Base-by-base conservation (phyloP, 2,113 vertebrate genomes). In the Eptatretus burgeri region DNA sequence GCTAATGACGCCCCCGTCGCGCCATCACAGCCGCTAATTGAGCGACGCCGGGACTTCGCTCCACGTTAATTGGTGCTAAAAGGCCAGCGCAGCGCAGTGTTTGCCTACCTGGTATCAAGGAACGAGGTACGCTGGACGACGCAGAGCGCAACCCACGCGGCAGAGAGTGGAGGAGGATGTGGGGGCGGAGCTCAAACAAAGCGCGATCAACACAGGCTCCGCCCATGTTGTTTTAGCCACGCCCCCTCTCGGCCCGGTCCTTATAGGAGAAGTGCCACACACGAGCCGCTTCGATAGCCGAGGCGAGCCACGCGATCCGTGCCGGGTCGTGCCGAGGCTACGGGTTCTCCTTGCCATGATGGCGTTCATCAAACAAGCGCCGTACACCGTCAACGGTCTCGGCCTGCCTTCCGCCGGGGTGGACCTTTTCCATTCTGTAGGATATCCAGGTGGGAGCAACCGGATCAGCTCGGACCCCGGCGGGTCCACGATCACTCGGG, bases 291-390 rank as follows among this genome's bases (percentile, higher is more conserved):
- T 12, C 56, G 10, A 60, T 60, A n/a, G 56, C 56, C 56, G n/a
- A 60, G 56, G n/a, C 56, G 56, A 20, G 52, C 56, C 56, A 17
- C 56, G 9, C 12, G n/a, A 60, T n/a, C 56, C 56, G 56, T n/a
- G n/a, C 9, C 56, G 56, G 56, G 56, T 60, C n/a, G 56, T 60
- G n/a, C 56, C n/a, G n/a, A 20, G n/a, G 56, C 56, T n/a, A 11
- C 56, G n/a, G 20, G n/a, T n/a, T n/a, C n/a, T 60, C 80, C 84
- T 81, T 87, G 94, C 84, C 82, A 96, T 96, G 91, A 96, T 96
- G 91, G 94, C 88, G 82, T 96, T 93, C 82, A 86, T 96, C 77
- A 96, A 96, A 83, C 88, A 95, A 82, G 81, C 88, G 72, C 91
- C 91, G 69, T 96, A 95, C 49, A 82, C 81, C 76, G 88, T 95